Evolutionary conservation across 2,797 vertebrate species (phyloP), one percentile per base, ranked within the genome.

Genomic region (Danio albolineatus): DNA sequence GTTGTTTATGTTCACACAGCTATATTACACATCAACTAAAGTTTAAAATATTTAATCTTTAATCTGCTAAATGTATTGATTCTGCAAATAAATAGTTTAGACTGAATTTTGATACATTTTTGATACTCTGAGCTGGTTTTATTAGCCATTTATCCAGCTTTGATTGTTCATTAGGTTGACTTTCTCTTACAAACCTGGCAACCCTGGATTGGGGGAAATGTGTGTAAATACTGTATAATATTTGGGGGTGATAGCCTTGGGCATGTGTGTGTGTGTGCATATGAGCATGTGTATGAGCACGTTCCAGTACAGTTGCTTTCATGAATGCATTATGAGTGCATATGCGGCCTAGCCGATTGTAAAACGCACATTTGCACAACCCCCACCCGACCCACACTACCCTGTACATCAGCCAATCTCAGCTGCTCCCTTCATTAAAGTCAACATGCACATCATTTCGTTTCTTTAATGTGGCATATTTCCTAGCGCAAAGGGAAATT

Each of bases 161-260:
- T 7, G 6, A 70, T 39, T 39, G 36, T 16, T 39, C 6, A 16
- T 56, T 56, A 4, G 5, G 17, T 7, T 72, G 39, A 43, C 13
- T 56, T 57, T 72, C 13, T 28, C 8, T 57, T 12, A 28, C 12
- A 57, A 17, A 43, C 53, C 19, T 44, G 53, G 70, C 53, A 44
- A 44, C 53, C 53, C 19, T 21, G 2, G 13, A 72, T 10, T 17
- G 88, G 86, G 88, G 88, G 87, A 89, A 87, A 87, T 90, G 16
- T 82, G 87, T 84, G 86, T 87, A 19, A 39, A 78, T 48, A 56
- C 44, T 46, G 44, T 51, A 13, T 36, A 38, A 78, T 69, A 10
- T 72, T 64, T 62, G 8, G 5, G 13, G 28, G 7, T 69, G 53
- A 66, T 66, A 66, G 62, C 49, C 51, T 44, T 54, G 49, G 71